Conservation (phyloP, 2,797 vertebrate genomes). For the Epinephelus coioides region DNA sequence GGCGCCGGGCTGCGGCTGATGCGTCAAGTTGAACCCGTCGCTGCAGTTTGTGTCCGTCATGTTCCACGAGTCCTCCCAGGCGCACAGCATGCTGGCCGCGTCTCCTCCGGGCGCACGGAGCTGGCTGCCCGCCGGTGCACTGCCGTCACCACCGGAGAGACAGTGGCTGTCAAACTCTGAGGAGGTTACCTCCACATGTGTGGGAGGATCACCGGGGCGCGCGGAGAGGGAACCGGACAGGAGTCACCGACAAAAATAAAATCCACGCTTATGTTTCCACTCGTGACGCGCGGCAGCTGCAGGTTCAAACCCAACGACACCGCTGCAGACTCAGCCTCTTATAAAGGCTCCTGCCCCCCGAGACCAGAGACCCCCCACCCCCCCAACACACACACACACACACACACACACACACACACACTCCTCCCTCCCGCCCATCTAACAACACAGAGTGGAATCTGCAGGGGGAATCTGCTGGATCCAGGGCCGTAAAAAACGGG, state of each 20-base stretch:
- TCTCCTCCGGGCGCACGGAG: constrained; percentile 34
- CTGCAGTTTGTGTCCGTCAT: constrained; percentile 56
- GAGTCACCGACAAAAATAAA: fast-evolving
- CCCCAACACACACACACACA: neutral
- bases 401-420: neutral
- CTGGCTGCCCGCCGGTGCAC: constrained; percentile 44
- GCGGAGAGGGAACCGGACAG: fast-evolving
- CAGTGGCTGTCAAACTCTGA: neutral
- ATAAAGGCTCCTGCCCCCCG: constrained; percentile 50
- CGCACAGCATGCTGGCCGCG: constrained; percentile 47
- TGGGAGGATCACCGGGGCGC: fast-evolving
- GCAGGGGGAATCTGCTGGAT: too few species aligned
- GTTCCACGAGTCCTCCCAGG: constrained; percentile 46
- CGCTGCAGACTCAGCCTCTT: constrained; percentile 42
- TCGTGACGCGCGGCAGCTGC: neutral
- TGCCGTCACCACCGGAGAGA: constrained; percentile 9
- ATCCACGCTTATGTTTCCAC: neutral
- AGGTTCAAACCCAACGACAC: neutral
- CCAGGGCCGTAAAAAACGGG: too few species aligned
- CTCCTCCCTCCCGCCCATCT: constrained; percentile 13
- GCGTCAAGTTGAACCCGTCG: constrained; percentile 19
- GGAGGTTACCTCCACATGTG: neutral
- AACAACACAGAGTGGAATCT: neutral
- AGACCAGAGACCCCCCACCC: constrained; percentile 20
- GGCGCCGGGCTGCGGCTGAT: constrained; percentile 23